Evolutionary conservation across 2,888 invertebrate genomes (phyloP), one percentile per base, ranked within the genome.

Genomic region (Silvanus unidentatus): DNA sequence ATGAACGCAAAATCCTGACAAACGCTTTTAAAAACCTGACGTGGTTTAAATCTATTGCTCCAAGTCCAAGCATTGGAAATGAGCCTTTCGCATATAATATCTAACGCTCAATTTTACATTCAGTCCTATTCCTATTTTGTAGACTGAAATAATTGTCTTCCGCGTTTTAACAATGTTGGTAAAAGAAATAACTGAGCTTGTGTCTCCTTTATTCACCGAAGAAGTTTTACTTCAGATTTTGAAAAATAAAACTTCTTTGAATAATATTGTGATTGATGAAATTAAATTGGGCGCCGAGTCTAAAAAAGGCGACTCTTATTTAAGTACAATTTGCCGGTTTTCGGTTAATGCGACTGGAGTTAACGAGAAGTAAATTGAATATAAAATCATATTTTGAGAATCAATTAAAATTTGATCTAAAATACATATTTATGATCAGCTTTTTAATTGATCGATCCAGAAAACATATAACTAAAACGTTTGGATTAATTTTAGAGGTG

Each of bases 301-400:
- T n/a, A 73, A 73, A 40, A 84, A 82, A 65, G 86, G 86, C 0
- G 86, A 86, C 58, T 82, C 81, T 0, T 86, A 85, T 58, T 64
- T 86, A 39, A 84, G 86, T 54, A 77, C 78, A 47, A 72, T 85
- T 1, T 77, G 77, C 39, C 77, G 80, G 29, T 75, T 85, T 22
- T 76, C 69, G 40, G 71, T 86, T 2, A 67, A 70, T 43, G 80
- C 81, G 1, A 60, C 57, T 39, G 66, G 70, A n/a, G 15, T 22
- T 10, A 11, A 32, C 10, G 14, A 14, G 8, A 10, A 10, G 32
- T 16, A 15, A 16, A 2, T 41, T 41, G 35, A 12, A 34, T 14
- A n/a, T 11, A 32, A 39, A 39, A 13, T 16, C 12, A 39, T 40
- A 13, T 14, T 22, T 37, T 36, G 2, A 37, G 35, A 39, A 5